phyloP scores from a whole-genome alignment of 2,888 invertebrate species.

The Platerodrilus igneus region DNA sequence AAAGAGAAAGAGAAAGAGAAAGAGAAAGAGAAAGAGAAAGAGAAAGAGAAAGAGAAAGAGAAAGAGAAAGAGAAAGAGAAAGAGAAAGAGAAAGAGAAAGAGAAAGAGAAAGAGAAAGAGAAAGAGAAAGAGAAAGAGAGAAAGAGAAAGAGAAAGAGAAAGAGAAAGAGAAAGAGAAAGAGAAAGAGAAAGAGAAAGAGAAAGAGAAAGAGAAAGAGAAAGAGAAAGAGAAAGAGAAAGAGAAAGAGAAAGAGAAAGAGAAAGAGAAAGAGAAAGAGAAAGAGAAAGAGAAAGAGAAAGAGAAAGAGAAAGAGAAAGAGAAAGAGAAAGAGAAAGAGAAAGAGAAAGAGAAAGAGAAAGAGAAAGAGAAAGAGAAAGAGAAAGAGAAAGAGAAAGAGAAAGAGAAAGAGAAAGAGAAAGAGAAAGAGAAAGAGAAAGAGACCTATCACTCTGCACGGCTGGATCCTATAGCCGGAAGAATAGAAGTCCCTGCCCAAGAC shows the following conservation, averaged over 20 bases:
- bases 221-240: constrained; percentile 14
- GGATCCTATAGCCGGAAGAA: no score
- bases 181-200: constrained; percentile 14
- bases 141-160: constrained; percentile 9
- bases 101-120: constrained; percentile 5
- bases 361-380: constrained; percentile 12
- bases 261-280: constrained; percentile 15
- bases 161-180: constrained; percentile 14
- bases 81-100: constrained; percentile 15
- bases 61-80: constrained; percentile 16
- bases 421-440: no score
- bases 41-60: constrained; percentile 11
- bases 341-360: constrained; percentile 11
- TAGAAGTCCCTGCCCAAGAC: no score
- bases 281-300: constrained; percentile 13
- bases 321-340: constrained; percentile 12
- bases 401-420: no score
- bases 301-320: constrained; percentile 10
- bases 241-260: constrained; percentile 14
- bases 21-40: constrained; percentile 12
- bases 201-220: constrained; percentile 7
- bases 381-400: no score
- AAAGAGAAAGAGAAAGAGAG: constrained; percentile 11
- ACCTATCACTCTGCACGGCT: no score
- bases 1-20: constrained; percentile 12